phyloP scores from a whole-genome alignment of 2,888 invertebrate genomes.

The Lasius platythorax region DNA sequence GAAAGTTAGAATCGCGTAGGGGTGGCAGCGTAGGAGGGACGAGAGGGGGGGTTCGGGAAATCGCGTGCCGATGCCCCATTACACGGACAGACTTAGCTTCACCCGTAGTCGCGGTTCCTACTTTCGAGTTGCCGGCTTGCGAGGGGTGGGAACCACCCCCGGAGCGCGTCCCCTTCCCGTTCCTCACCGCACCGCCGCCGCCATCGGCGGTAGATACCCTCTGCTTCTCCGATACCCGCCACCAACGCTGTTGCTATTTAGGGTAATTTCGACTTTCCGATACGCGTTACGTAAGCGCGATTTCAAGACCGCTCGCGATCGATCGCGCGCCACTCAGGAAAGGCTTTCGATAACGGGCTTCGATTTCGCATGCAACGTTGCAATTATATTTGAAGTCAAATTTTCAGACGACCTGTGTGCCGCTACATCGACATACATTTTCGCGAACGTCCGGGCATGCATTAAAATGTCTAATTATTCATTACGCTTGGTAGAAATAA shows the following conservation, averaged over 20 bases:
- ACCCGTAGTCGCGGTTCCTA: conserved; percentile 82
- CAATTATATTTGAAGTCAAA: conserved; percentile 45
- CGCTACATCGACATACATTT: neutral
- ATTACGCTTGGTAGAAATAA: conserved; percentile 1
- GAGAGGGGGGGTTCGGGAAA: conserved; percentile 72
- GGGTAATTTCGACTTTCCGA: conserved; percentile 79
- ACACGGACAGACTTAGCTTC: conserved; percentile 83
- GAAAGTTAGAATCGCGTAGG: conserved; percentile 80
- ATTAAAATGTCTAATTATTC: conserved; percentile 13
- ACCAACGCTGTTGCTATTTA: conserved; percentile 80
- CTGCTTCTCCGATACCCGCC: conserved; percentile 65
- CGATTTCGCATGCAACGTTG: conserved; percentile 30
- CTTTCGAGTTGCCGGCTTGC: conserved; percentile 80
- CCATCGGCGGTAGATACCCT: conserved; percentile 54
- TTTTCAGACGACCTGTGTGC: conserved; percentile 6
- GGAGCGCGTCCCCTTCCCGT: conserved; percentile 51
- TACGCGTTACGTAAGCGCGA: conserved; percentile 75
- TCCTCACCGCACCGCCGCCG: conserved; percentile 27
- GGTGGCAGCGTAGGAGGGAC: conserved; percentile 23
- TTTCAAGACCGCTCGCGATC: conserved; percentile 64
- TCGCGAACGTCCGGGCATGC: neutral
- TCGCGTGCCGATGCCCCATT: conserved; percentile 85
- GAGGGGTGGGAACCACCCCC: conserved; percentile 67
- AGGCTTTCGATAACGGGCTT: conserved; percentile 50
- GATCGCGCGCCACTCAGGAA: conserved; percentile 56